Evolutionary conservation across 2,113 vertebrate genomes (phyloP).

Genomic region (Scolopax mira): DNA sequence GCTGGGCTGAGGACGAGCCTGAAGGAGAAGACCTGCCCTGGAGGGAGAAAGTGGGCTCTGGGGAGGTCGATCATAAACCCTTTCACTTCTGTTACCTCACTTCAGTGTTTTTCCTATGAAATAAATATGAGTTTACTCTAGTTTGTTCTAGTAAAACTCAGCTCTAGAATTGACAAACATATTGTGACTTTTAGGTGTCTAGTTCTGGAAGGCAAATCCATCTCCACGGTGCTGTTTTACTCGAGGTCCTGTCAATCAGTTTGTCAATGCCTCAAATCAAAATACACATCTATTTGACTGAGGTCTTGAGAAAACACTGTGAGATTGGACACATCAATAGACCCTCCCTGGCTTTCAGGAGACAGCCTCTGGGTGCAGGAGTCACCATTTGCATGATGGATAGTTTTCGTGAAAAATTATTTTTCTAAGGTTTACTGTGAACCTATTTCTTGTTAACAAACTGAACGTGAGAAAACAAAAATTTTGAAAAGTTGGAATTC

Average conservation of each 20-base stretch:
- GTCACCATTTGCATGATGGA: background rate
- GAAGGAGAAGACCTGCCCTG: background rate
- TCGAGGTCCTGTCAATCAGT: background rate
- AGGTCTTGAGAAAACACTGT: background rate
- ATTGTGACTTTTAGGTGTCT: background rate
- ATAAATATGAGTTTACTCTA: rapidly evolving
- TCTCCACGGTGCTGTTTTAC: background rate
- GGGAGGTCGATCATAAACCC: rapidly evolving
- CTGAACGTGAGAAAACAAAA: background rate
- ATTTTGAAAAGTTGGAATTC: background rate
- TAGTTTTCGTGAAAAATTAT: background rate
- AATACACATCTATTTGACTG: rapidly evolving
- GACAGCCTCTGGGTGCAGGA: background rate
- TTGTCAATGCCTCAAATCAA: background rate
- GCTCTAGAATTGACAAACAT: background rate
- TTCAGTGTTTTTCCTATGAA: background rate
- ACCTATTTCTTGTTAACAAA: background rate
- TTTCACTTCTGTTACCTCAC: background rate
- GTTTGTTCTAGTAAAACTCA: background rate
- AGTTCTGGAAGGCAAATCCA: background rate
- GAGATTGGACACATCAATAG: background rate
- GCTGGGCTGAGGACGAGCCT: background rate
- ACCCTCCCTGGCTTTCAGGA: background rate
- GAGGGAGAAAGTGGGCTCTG: background rate
- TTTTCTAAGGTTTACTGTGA: background rate